Evolutionary conservation across 53 echinoderm and acorn worm genomes (phyloP), one percentile per base, ranked within the genome.

Genomic region (Henricia sp.): DNA sequence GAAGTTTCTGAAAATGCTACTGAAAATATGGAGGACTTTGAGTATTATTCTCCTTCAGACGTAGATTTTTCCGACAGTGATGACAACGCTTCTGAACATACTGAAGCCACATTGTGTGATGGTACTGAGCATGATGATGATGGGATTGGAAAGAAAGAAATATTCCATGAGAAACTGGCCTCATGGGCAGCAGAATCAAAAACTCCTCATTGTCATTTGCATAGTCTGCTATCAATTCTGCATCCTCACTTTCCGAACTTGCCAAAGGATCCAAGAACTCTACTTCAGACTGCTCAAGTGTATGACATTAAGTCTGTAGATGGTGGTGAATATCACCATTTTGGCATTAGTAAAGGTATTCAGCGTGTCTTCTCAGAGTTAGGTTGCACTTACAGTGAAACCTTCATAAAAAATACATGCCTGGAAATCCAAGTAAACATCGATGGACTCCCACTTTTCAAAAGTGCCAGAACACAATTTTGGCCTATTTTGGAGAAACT

Each of bases 371-470:
- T 21, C 62, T 62, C 62, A 14, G 37, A 67, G 20, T 67, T n/a
- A n/a, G n/a, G n/a, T n/a, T n/a, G n/a, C n/a, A n/a, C n/a, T n/a
- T n/a, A n/a, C n/a, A n/a, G 13, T 19, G 37, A 17, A 35, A 38
- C 17, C 13, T 37, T 67, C 13, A 40, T 37, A 67, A 23, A 67
- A 17, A 37, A 19, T 67, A 3, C 14, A n/a, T n/a, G 20, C 14
- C 10, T 77, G 9, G 17, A 62, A 16, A 24, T 87, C 1, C 83
- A 87, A 13, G 82, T 91, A 13, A 83, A 83, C 30, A 66, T 91
- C 54, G 91, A 91, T 83, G 91, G 91, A 17, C 16, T 91, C 14
- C 91, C 91, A 4, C 38, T 87, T 27, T 87, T 83, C 59, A 87
- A 82, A 46, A 74, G 48, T 66, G 75, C 71, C 4, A 78, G 60